Percentiles rank a stretch among this genome's conserved stretches.
Conservation (phyloP, 92 coral and sea anemone genomes). For the Parazoanthus atlanticus region DNA sequence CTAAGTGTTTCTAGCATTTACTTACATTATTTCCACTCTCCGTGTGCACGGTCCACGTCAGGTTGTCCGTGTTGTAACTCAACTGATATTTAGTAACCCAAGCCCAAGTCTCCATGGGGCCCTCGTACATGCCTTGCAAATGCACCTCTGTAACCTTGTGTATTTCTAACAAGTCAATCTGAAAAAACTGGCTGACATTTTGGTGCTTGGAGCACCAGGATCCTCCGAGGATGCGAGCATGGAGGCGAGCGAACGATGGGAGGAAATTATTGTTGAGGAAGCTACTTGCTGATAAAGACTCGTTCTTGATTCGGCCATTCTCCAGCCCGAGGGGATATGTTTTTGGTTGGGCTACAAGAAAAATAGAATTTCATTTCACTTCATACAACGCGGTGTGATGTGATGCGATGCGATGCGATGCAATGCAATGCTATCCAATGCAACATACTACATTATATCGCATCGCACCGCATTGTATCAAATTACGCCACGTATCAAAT, state of each 20-base stretch:
- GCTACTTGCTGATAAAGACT: slow-evolving; percentile 35
- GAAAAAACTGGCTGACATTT: slow-evolving; percentile 30
- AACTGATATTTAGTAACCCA: slow-evolving; percentile 28
- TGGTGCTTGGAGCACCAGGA: slow-evolving; percentile 20
- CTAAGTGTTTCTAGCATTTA: not conserved
- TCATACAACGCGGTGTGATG: too few species aligned
- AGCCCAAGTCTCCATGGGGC: slow-evolving; percentile 21
- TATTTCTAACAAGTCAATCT: slow-evolving; percentile 15
- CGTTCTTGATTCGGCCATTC: slow-evolving; percentile 30
- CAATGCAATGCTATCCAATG: too few species aligned
- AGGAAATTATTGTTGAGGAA: not conserved
- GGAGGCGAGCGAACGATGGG: slow-evolving; percentile 25
- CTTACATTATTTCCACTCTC: slow-evolving; percentile 19
- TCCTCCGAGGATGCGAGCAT: slow-evolving; percentile 18
- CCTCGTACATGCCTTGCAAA: slow-evolving; percentile 32
- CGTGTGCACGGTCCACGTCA: slow-evolving; percentile 7
- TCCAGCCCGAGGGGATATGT: slow-evolving; percentile 5
- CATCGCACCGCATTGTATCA: too few species aligned
- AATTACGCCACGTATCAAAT: too few species aligned
- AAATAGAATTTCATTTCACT: not conserved
- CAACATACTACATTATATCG: too few species aligned
- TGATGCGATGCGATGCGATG: too few species aligned
- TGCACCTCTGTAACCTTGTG: slow-evolving; percentile 35
- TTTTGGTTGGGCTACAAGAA: not conserved
- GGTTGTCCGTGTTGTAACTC: slow-evolving; percentile 18